Percentiles rank a stretch among this genome's conserved stretches.
phyloP scores from a whole-genome alignment of 2,113 vertebrate species.

The Ptychochromis oligacanthus region DNA sequence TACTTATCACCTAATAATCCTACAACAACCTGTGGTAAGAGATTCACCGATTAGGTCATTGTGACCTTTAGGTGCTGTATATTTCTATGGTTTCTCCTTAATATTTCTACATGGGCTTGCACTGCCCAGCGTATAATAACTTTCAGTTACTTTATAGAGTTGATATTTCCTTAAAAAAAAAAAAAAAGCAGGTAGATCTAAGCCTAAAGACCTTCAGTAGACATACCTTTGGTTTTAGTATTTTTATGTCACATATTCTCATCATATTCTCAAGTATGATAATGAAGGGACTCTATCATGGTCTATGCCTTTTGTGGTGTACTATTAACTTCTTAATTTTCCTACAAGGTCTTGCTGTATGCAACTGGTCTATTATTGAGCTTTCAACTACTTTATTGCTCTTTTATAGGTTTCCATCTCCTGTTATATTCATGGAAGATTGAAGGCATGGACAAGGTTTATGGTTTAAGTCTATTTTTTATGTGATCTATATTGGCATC shows the following conservation, averaged over 20 bases:
- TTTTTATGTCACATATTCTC: not conserved
- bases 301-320: not conserved
- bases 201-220: not conserved
- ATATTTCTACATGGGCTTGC: not conserved
- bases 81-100: not conserved
- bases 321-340: constrained; percentile 9
- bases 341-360: not conserved
- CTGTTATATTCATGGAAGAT: constrained; percentile 4
- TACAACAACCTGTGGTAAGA: not conserved
- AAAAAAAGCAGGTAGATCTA: not conserved
- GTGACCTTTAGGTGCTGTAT: not conserved
- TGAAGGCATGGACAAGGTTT: constrained; percentile 6
- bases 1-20: not conserved
- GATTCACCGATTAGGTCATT: not conserved
- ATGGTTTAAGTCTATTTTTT: not conserved
- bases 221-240: not conserved
- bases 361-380: constrained; percentile 1
- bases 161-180: not conserved
- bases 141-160: not conserved
- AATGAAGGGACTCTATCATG: not conserved
- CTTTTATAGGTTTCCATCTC: constrained; percentile 6
- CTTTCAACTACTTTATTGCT: constrained; percentile 13
- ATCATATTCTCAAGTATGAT: not conserved
- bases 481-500: not conserved
- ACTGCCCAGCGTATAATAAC: not conserved